Base-by-base conservation (phyloP, 2,888 invertebrate genomes). In the Melitaea athalia region DNA sequence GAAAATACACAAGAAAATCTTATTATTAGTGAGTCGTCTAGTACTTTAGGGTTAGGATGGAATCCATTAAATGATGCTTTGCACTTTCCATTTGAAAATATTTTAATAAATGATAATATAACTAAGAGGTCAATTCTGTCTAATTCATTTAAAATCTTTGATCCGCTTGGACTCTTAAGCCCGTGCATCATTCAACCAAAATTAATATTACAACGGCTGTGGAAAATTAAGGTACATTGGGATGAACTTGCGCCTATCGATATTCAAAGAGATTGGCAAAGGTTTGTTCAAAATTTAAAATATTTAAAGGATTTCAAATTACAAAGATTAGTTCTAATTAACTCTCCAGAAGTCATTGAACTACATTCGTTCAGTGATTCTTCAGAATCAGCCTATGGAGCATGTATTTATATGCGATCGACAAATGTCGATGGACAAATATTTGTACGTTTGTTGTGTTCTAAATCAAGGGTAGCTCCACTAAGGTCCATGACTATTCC, bases 161-260 rank as follows among this genome's bases (percentile, higher is more conserved):
- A 59, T 42, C 59, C 59, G 1, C n/a, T 59, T 11, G 59, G 59
- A 42, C 59, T 59, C n/a, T 17, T 59, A 10, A 42, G 38, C n/a
- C 43, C 42, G 10, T 59, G 17, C n/a, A 59, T 42, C 43, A 59
- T 59, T 38, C 11, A 11, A 43, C 42, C 17, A 10, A 59, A 59
- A 59, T 15, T 59, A 38, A 38, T 59, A 17, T 42, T 59, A 38
- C 59, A 43, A 43, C n/a, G 8, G 17, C n/a, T 59, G n/a, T 59
- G 59, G 59, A 59, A 59, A 17, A 43, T 7, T 14, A 59, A 59
- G 43, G 42, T 59, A n/a, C 42, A 59, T 59, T 59, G 59, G 43
- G 59, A 59, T 33, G 42, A 59, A 11, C 38, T 43, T n/a, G 59
- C 38, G 10, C 38, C 49, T 33, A 15, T 47, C 47, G 24, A 57